These are phyloP conservation scores for Thryonomys swinderianus DNA, from an alignment of 2,113 vertebrate genomes.

Conservation along the genomic window DNA sequence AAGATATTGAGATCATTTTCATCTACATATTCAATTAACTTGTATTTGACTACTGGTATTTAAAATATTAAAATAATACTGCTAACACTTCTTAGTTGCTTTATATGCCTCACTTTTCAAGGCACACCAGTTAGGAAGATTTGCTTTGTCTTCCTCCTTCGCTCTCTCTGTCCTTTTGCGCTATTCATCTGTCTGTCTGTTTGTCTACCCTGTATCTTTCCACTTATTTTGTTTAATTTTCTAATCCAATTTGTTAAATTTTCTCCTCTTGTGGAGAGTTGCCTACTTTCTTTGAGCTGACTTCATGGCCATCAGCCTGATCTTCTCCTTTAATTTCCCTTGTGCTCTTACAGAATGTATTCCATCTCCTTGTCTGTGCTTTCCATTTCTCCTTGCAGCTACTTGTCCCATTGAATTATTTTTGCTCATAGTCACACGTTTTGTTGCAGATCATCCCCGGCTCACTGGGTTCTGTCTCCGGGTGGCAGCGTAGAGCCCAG, in stretches of 20 bases:
- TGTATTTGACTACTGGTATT: not conserved
- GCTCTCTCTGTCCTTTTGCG: not conserved
- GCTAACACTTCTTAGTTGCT: not conserved
- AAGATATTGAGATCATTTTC: not conserved
- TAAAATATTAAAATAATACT: not conserved
- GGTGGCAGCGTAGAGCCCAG: not conserved
- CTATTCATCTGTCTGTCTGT: not conserved
- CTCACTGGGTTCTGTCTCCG: not conserved
- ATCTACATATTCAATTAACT: not conserved
- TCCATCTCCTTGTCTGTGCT: not conserved
- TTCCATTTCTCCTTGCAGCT: not conserved
- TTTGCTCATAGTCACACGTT: not conserved
- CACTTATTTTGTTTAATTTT: not conserved
- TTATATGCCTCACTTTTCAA: not conserved
- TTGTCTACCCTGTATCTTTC: not conserved
- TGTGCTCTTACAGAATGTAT: not conserved
- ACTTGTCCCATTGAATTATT: not conserved
- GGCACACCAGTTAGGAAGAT: not conserved
- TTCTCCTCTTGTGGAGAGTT: too few species aligned
- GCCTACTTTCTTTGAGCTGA: not conserved
- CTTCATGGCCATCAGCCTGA: not conserved
- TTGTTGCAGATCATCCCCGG: not conserved
- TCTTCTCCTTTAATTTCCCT: not conserved
- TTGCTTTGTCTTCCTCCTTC: not conserved
- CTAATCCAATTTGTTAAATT: too few species aligned